A percentile compares a stretch with the other conserved stretches of the same genome.
These are phyloP conservation scores for Microctonus hyperodae DNA, from an alignment of 2,888 invertebrate species.

Conservation along the genomic window DNA sequence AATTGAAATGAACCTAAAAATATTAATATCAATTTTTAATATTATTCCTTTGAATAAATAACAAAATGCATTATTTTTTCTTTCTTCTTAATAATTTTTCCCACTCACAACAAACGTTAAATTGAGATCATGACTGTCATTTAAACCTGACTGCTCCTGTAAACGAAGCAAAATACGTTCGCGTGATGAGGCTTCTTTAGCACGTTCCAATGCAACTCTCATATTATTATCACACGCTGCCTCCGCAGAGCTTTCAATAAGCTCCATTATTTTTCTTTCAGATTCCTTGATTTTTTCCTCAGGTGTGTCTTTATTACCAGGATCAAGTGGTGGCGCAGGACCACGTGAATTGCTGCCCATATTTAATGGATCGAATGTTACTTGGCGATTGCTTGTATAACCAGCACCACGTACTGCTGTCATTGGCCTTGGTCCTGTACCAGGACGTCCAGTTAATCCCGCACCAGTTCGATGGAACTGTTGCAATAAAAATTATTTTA, in stretches of 20 bases:
- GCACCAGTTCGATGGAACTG: slow-evolving; percentile 63
- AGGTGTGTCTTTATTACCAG: slow-evolving; percentile 81
- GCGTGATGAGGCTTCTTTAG: slow-evolving; percentile 94
- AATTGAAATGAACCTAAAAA: slow-evolving; percentile 87
- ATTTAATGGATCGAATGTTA: slow-evolving; percentile 79
- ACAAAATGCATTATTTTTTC: not conserved
- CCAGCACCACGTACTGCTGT: slow-evolving; percentile 97
- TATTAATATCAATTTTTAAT: too few species aligned
- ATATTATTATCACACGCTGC: slow-evolving; percentile 71
- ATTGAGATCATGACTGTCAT: slow-evolving; percentile 93
- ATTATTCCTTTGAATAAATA: not conserved
- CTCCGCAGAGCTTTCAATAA: slow-evolving; percentile 90
- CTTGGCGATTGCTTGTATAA: slow-evolving; percentile 80
- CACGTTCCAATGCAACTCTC: slow-evolving; percentile 81
- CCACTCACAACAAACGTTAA: slow-evolving; percentile 86
- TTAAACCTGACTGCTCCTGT: slow-evolving; percentile 89
- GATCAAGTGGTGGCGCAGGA: slow-evolving; percentile 71
- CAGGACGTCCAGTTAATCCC: slow-evolving; percentile 56
- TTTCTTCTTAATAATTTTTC: not conserved
- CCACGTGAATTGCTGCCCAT: slow-evolving; percentile 66
- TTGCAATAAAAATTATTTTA: slow-evolving; percentile 19
- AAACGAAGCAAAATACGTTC: slow-evolving; percentile 89
- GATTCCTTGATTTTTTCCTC: slow-evolving; percentile 91
- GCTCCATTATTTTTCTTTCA: slow-evolving; percentile 86
- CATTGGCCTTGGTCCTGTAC: slow-evolving; percentile 78